Evolutionary conservation across 2,113 vertebrate genomes (phyloP).

Genomic region (Brevimyrus niger): DNA sequence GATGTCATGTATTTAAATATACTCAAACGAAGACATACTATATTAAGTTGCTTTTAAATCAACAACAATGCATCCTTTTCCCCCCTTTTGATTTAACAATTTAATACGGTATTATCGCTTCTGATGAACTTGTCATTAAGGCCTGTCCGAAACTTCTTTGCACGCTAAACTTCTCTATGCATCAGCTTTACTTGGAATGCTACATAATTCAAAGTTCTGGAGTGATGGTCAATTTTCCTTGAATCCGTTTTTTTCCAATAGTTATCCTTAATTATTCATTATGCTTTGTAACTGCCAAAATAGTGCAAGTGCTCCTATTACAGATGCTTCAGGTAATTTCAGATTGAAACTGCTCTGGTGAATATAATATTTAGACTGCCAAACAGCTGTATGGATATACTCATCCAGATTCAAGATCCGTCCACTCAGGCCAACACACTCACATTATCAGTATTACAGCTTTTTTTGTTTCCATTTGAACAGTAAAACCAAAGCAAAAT

Average conservation of each 20-base stretch:
- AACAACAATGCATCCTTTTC: not conserved
- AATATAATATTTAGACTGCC: not conserved
- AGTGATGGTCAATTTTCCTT: not conserved
- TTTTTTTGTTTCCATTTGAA: not conserved
- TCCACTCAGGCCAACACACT: not conserved
- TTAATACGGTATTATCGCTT: not conserved
- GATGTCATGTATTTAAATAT: not conserved
- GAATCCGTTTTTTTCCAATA: not conserved
- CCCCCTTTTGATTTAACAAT: not conserved
- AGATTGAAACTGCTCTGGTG: not conserved
- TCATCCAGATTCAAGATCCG: not conserved
- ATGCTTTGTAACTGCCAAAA: slow-evolving; percentile 10
- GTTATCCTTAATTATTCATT: not conserved
- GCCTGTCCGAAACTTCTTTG: not conserved
- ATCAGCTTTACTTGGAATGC: not conserved
- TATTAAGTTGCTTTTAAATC: not conserved
- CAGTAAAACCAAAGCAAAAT: not conserved
- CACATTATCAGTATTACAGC: not conserved
- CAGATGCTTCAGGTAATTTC: not conserved
- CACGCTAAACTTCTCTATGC: not conserved
- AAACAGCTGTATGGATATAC: not conserved
- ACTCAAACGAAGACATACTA: not conserved
- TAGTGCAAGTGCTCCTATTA: not conserved
- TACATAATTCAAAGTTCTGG: not conserved
- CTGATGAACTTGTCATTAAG: not conserved